Evolutionary conservation across 2,113 vertebrate genomes (phyloP).

Genomic region (Rhea pennata): DNA sequence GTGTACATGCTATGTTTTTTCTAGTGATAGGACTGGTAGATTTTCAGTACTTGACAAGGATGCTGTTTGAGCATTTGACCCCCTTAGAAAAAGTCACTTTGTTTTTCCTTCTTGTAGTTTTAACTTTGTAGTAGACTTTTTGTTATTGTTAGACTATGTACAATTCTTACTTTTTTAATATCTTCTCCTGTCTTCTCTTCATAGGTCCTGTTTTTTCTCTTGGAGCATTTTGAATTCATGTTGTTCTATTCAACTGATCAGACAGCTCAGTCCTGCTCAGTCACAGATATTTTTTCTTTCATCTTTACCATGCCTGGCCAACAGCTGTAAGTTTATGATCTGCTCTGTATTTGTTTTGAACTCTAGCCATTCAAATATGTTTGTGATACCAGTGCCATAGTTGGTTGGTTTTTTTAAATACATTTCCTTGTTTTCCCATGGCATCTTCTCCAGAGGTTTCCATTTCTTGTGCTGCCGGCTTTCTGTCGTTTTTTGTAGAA

Average conservation of each 20-base stretch:
- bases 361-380: not conserved
- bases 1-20: not conserved
- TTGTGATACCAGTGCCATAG: not conserved
- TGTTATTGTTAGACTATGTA: not conserved
- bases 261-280: not conserved
- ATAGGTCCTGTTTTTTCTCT: not conserved
- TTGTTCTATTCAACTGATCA: not conserved
- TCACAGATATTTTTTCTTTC: not conserved
- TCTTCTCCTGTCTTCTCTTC: not conserved
- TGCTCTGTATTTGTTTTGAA: not conserved
- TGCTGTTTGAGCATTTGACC: not conserved
- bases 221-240: not conserved
- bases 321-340: constrained; percentile 40
- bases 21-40: not conserved
- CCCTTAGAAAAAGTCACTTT: not conserved
- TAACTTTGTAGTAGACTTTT: not conserved
- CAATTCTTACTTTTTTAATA: not conserved
- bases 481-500: constrained; percentile 6
- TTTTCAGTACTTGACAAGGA: not conserved
- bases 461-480: not conserved
- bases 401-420: not conserved
- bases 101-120: not conserved
- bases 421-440: constrained; percentile 11
- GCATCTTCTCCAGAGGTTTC: not conserved
- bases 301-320: not conserved